These are phyloP conservation scores for Acestrorhynchus altus DNA, from an alignment of 2,797 vertebrate species.

Conservation along the genomic window DNA sequence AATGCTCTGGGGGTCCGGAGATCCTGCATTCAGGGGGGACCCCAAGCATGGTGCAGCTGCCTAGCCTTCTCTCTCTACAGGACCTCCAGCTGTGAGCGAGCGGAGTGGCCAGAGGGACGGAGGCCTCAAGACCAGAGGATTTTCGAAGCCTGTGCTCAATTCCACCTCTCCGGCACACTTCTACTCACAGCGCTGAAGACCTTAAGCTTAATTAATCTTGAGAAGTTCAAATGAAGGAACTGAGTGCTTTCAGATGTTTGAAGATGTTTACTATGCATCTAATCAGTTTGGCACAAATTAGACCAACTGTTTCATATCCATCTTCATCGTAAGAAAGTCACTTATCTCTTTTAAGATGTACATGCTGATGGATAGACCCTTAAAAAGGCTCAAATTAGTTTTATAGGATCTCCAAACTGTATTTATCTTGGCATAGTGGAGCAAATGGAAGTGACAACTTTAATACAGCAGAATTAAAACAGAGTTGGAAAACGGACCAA, in stretches of 20 bases:
- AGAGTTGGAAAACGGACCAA: too few species aligned
- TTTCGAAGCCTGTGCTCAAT: slow-evolving; percentile 61
- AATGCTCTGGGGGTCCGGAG: slow-evolving; percentile 73
- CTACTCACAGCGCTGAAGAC: slow-evolving; percentile 30
- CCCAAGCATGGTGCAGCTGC: slow-evolving; percentile 74
- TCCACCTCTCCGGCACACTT: slow-evolving; percentile 16
- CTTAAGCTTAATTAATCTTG: slow-evolving; percentile 44
- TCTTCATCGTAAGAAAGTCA: too few species aligned
- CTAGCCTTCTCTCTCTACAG: slow-evolving; percentile 58
- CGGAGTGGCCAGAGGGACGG: slow-evolving; percentile 59
- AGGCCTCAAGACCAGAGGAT: slow-evolving; percentile 50
- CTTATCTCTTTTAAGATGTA: too few species aligned
- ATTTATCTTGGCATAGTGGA: too few species aligned
- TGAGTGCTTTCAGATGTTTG: not conserved
- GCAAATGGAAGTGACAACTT: too few species aligned
- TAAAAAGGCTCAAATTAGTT: too few species aligned
- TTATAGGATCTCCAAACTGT: too few species aligned
- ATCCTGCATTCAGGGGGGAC: slow-evolving; percentile 68
- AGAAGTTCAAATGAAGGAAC: slow-evolving; percentile 35
- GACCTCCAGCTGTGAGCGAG: slow-evolving; percentile 52
- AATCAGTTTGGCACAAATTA: not conserved
- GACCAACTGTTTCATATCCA: not conserved
- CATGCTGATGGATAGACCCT: too few species aligned
- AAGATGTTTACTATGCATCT: slow-evolving; percentile 1
- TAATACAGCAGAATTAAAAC: too few species aligned